Evolutionary conservation across 2,113 vertebrate genomes (phyloP).

Genomic region (Collichthys lucidus): DNA sequence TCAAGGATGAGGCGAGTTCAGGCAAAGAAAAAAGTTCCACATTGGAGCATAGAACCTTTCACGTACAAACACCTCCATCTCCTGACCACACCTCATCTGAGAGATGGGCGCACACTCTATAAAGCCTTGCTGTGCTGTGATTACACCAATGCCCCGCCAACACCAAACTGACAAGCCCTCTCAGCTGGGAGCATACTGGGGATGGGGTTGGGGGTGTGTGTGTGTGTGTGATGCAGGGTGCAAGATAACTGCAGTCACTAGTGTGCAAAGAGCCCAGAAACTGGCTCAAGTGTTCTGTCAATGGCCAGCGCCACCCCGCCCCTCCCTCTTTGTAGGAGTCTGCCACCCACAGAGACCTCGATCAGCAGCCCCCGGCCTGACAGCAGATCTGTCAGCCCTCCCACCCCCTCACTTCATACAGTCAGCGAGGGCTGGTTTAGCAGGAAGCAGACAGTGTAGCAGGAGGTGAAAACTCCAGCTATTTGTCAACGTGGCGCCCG

Average conservation of each 20-base stretch:
- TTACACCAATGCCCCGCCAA: slow-evolving; percentile 48
- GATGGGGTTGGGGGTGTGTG: background rate
- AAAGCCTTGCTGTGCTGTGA: slow-evolving; percentile 45
- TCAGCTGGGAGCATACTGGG: slow-evolving; percentile 55
- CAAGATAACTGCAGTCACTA: slow-evolving; percentile 38
- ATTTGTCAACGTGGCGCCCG: slow-evolving; percentile 87
- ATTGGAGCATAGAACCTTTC: background rate
- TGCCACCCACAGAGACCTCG: slow-evolving; percentile 85
- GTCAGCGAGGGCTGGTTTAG: slow-evolving; percentile 80
- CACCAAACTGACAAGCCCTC: slow-evolving; percentile 72
- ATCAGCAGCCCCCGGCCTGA: slow-evolving; percentile 80
- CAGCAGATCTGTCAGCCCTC: slow-evolving; percentile 84
- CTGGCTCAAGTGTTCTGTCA: slow-evolving; percentile 55
- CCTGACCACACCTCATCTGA: slow-evolving; percentile 14
- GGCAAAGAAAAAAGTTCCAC: background rate
- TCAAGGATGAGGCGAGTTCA: background rate
- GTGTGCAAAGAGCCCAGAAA: slow-evolving; percentile 38
- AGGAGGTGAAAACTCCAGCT: slow-evolving; percentile 87
- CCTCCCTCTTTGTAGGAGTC: slow-evolving; percentile 66
- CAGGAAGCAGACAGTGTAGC: slow-evolving; percentile 84
- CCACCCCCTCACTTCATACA: slow-evolving; percentile 74
- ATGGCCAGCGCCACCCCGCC: slow-evolving; percentile 55
- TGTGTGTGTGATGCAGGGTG: background rate
- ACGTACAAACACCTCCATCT: slow-evolving; percentile 14
- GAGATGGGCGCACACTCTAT: slow-evolving; percentile 10